A percentile compares a stretch with the other conserved stretches of the same genome.
These are phyloP conservation scores for Fundulus diaphanus DNA, from an alignment of 2,797 vertebrate species.

Conservation along the genomic window DNA sequence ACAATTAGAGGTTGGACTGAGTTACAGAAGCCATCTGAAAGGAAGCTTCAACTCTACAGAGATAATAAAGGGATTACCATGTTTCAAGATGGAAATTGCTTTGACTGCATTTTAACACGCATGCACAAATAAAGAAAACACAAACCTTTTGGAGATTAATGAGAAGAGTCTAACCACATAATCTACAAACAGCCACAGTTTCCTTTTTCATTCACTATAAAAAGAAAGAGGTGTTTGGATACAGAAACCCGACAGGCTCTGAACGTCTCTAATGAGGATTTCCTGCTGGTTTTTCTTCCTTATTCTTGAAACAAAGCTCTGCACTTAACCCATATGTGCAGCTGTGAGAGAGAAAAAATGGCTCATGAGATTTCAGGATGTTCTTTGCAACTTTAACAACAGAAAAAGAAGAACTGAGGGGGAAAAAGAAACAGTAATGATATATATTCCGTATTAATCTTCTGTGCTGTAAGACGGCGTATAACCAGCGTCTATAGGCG, in stretches of 20 bases:
- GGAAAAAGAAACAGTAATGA: neutral
- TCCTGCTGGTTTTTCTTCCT: slow-evolving; percentile 8
- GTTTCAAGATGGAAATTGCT: slow-evolving; percentile 1
- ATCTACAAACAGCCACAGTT: slow-evolving; percentile 17
- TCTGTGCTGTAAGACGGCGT: slow-evolving; percentile 44
- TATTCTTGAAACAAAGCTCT: slow-evolving; percentile 2
- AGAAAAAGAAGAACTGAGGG: slow-evolving; percentile 2
- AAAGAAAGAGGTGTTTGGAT: slow-evolving; percentile 17
- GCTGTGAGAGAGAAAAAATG: slow-evolving; percentile 6
- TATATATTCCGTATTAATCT: slow-evolving; percentile 55
- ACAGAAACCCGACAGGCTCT: slow-evolving; percentile 40
- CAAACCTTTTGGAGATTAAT: slow-evolving; percentile 40
- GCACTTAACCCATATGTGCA: slow-evolving; percentile 17
- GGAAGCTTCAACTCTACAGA: neutral
- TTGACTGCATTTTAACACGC: neutral
- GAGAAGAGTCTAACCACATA: slow-evolving; percentile 41
- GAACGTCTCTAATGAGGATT: slow-evolving; percentile 52
- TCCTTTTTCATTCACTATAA: slow-evolving; percentile 20
- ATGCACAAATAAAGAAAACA: slow-evolving; percentile 41
- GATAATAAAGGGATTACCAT: neutral
- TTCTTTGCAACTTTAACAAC: slow-evolving; percentile 9
- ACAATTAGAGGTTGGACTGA: neutral
- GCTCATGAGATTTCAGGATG: neutral
- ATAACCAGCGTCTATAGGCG: slow-evolving; percentile 17
- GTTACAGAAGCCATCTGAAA: neutral